Conservation (phyloP, 2,888 invertebrate species). For the Toxonevra muliebris region DNA sequence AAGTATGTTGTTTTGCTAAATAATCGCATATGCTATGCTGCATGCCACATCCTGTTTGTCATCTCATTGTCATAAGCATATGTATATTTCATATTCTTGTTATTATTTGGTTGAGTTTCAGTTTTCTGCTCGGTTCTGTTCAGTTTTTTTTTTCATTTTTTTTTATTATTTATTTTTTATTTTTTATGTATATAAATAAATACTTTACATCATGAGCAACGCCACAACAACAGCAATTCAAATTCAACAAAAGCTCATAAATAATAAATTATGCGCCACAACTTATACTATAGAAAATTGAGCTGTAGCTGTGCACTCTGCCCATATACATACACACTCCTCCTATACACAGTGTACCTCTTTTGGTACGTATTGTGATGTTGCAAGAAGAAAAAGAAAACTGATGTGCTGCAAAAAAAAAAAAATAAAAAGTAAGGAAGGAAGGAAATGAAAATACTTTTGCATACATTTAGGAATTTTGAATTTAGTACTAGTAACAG, state of each 20-base stretch:
- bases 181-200: slow-evolving; percentile 2
- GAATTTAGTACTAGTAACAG: background rate
- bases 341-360: background rate
- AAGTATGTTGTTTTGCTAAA: too few relatives aligned
- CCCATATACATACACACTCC: background rate
- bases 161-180: too few relatives aligned
- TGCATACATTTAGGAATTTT: slow-evolving; percentile 28
- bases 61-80: too few relatives aligned
- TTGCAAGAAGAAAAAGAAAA: background rate
- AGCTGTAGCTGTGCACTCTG: background rate
- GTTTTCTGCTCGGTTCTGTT: too few relatives aligned
- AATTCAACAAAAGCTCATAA: slow-evolving; percentile 44
- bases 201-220: slow-evolving; percentile 31
- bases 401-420: background rate
- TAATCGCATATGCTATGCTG: too few relatives aligned
- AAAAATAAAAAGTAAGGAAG: background rate
- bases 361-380: background rate
- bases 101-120: too few relatives aligned
- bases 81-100: too few relatives aligned
- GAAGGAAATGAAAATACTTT: slow-evolving; percentile 21
- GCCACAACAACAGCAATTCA: slow-evolving; percentile 37
- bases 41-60: too few relatives aligned
- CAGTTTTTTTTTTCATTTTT: too few relatives aligned
- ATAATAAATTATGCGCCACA: slow-evolving; percentile 45
- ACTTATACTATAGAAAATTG: slow-evolving; percentile 26